Evolutionary conservation across 2,113 vertebrate genomes (phyloP).

Genomic region (Gallinago jamesoni): DNA sequence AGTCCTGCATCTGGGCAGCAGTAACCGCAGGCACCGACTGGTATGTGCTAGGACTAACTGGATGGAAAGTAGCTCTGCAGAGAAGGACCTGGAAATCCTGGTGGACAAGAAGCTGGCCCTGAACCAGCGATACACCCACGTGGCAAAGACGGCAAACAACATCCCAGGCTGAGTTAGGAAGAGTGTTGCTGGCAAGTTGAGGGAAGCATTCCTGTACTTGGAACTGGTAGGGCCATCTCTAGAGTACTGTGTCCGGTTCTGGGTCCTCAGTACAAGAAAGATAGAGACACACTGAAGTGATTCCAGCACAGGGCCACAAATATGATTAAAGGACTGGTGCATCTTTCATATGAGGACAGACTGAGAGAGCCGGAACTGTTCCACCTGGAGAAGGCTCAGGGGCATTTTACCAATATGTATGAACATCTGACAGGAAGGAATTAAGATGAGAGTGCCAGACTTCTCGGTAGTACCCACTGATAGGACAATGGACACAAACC

Average conservation of each 20-base stretch:
- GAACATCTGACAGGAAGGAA: background rate
- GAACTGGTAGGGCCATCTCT: background rate
- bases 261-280: background rate
- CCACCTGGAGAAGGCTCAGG: background rate
- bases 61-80: background rate
- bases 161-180: background rate
- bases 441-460: background rate
- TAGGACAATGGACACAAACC: background rate
- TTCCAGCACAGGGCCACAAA: background rate
- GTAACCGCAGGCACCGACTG: no score
- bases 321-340: background rate
- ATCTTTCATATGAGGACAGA: background rate
- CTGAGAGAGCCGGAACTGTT: background rate
- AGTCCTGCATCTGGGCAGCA: background rate
- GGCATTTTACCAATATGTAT: background rate
- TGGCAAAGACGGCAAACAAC: background rate
- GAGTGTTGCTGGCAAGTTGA: background rate
- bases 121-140: accelerated
- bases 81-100: background rate
- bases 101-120: background rate
- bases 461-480: background rate
- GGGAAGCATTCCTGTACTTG: background rate
- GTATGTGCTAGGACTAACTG: background rate
- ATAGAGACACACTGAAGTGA: background rate
- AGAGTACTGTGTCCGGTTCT: background rate